Conservation (phyloP, 2,113 vertebrate species). For the Lepus europaeus region DNA sequence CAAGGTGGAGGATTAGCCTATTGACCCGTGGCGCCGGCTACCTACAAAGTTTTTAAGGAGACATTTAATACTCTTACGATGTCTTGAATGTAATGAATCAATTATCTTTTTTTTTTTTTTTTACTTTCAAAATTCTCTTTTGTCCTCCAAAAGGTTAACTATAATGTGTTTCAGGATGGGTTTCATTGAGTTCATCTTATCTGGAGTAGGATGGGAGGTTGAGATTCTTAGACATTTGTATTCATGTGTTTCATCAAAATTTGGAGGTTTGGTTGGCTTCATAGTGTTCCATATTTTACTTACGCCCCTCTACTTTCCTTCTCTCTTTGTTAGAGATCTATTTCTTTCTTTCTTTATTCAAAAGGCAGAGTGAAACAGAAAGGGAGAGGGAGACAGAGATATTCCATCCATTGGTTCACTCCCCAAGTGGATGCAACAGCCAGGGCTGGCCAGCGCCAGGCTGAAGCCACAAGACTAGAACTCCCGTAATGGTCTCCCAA, state of each 20-base stretch:
- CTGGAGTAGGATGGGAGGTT: background rate
- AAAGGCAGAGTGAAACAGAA: no score
- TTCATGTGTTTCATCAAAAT: background rate
- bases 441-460: no score
- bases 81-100: background rate
- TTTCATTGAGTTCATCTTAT: background rate
- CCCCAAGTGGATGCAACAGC: no score
- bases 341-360: background rate
- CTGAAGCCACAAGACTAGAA: no score
- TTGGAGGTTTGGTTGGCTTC: background rate
- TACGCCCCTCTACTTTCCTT: background rate
- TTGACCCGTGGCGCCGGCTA: no score
- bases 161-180: background rate
- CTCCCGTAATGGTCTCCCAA: no score
- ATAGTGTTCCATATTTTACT: background rate
- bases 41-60: background rate
- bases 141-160: background rate
- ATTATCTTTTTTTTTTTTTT: background rate
- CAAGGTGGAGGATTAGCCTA: no score
- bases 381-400: no score
- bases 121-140: background rate
- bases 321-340: background rate
- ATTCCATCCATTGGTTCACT: no score
- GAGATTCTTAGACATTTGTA: background rate
- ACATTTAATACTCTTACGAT: background rate